These are phyloP conservation scores for Poecilia picta DNA, from an alignment of 2,797 vertebrate species.

Conservation along the genomic window DNA sequence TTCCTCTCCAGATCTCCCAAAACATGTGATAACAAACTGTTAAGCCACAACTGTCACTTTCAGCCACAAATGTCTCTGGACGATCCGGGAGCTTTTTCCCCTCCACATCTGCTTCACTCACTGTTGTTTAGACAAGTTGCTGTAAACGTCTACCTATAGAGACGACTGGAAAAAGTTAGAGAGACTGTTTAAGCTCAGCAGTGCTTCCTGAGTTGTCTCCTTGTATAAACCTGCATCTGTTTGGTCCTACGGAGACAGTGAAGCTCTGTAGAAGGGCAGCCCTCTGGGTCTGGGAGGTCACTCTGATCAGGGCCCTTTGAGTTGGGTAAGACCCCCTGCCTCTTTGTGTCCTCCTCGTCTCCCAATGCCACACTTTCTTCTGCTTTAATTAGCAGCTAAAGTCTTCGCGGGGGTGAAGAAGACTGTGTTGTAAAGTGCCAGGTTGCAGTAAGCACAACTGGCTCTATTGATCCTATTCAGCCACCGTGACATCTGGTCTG, in stretches of 20 bases:
- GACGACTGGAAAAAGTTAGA: constrained; percentile 54
- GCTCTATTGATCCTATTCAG: constrained; percentile 71
- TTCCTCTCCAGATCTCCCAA: background rate
- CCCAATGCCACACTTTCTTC: constrained; percentile 43
- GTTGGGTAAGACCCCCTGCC: constrained; percentile 36
- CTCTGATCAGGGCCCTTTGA: constrained; percentile 36
- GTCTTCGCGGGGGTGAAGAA: constrained; percentile 31
- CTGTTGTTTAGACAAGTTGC: constrained; percentile 76
- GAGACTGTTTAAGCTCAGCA: constrained; percentile 55
- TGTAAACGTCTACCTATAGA: constrained; percentile 66
- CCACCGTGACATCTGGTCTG: constrained; percentile 72
- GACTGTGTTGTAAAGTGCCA: constrained; percentile 62
- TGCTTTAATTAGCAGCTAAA: constrained; percentile 35
- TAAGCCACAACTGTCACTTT: constrained; percentile 58
- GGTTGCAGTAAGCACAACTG: constrained; percentile 48
- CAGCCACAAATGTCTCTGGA: constrained; percentile 63
- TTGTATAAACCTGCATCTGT: constrained; percentile 66
- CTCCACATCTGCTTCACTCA: constrained; percentile 51
- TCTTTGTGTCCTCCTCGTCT: constrained; percentile 57
- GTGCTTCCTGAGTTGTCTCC: constrained; percentile 50
- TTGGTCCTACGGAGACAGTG: constrained; percentile 44
- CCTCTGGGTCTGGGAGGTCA: constrained; percentile 53
- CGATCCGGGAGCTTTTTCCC: constrained; percentile 36
- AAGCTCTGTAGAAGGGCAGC: constrained; percentile 37
- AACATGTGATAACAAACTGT: constrained; percentile 20